Conservation (phyloP, 2,888 invertebrate genomes). For the Galeruca laticollis region DNA sequence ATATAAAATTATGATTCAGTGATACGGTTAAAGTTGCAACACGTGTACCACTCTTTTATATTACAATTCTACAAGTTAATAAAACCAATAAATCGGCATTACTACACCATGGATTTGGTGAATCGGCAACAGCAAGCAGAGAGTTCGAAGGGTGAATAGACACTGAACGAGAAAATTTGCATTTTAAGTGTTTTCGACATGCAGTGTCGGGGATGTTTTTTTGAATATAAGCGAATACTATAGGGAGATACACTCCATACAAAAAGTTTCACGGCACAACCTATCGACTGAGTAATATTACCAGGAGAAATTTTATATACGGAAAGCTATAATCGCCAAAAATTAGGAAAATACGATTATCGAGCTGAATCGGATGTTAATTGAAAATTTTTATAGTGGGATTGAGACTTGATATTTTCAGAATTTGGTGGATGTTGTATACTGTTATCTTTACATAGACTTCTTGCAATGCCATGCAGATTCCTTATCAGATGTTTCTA, state of each 20-base stretch:
- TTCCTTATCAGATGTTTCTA: too few species aligned
- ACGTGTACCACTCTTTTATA: conserved; percentile 46
- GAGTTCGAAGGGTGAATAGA: conserved; percentile 44
- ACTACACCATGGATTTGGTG: conserved; percentile 49
- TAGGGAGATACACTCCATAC: conserved; percentile 6
- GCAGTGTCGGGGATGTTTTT: conserved; percentile 48
- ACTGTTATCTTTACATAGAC: too few species aligned
- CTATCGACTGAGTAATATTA: neutral
- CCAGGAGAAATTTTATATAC: neutral
- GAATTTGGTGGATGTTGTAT: too few species aligned
- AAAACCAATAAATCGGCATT: conserved; percentile 60
- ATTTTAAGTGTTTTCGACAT: conserved; percentile 66
- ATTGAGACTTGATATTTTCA: too few species aligned
- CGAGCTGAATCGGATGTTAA: too few species aligned
- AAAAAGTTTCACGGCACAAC: neutral
- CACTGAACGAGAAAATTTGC: conserved; percentile 63
- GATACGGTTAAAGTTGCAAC: conserved; percentile 27
- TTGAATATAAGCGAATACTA: conserved; percentile 3
- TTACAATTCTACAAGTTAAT: conserved; percentile 54
- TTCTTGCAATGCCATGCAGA: too few species aligned
- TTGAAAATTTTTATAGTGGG: too few species aligned
- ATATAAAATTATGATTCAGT: conserved; percentile 18
- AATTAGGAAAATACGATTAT: too few species aligned
- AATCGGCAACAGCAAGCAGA: conserved; percentile 43
- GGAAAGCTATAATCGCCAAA: neutral